Base-by-base conservation (phyloP, 2,888 invertebrate genomes). In the Lacanobia oleracea region DNA sequence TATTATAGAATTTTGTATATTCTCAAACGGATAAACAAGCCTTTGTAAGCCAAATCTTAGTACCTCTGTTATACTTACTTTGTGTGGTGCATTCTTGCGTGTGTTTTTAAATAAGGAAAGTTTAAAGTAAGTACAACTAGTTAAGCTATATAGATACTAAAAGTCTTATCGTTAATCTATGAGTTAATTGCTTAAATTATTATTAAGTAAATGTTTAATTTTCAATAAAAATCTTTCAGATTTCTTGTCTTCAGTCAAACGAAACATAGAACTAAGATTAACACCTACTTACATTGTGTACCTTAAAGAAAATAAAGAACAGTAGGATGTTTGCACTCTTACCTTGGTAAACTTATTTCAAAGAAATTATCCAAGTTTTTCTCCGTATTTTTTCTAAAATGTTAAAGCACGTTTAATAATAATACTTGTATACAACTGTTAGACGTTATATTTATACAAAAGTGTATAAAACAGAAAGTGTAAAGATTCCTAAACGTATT, bases 1-100 rank as follows among this genome's bases (percentile, higher is more conserved):
- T 75, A 80, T 75, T 83, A 43, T 43, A 80, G 50, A 77, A 75
- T 77, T 65, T 69, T 65, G 72, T 78, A 73, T 78, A 84, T 69
- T 82, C 81, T 71, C 59, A 59, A 64, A 57, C 27, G 66, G 50
- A 74, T 67, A 77, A 68, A 79, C 68, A 67, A 50, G 37, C 43
- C 48, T 80, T 83, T 83, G 60, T 75, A 57, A 16, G 12, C 27
- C 18, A 57, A 75, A 79, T 79, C 40, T 68, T 57, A 50, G 63
- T 5, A 57, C 14, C 40, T 18, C 59, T 65, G 37, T 37, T 50
- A 23, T 45, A 51, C 21, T 60, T 62, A 48, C n/a, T 60, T 66
- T 40, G 12, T 70, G 51, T 45, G 60, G 3, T 23, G 16, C 9
- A 33, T 51, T 27, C 2, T 21, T 12, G 51, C 62, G 21, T 27